These are phyloP conservation scores for Orestias chungarensis DNA, from an alignment of 2,797 vertebrate genomes.

Conservation along the genomic window DNA sequence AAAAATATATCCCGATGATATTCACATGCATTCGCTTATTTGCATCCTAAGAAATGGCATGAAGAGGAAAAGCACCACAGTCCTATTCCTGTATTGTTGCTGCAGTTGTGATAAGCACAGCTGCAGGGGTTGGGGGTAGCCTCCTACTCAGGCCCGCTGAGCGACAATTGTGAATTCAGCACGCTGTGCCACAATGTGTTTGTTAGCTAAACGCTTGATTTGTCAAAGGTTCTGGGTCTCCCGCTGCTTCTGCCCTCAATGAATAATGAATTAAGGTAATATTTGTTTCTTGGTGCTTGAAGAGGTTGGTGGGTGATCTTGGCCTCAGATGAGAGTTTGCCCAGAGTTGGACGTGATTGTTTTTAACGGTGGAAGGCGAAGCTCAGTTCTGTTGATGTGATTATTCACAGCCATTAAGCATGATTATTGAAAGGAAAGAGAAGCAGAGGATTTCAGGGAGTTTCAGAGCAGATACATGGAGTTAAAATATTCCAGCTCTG, in stretches of 20 bases:
- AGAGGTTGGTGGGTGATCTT: constrained; percentile 69
- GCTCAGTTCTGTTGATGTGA: constrained; percentile 19
- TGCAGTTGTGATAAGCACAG: constrained; percentile 66
- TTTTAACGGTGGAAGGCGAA: constrained; percentile 39
- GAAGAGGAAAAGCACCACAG: constrained; percentile 45
- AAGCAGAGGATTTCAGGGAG: constrained; percentile 14
- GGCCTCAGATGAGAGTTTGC: constrained; percentile 66
- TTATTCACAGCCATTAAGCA: constrained; percentile 26
- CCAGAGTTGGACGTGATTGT: constrained; percentile 39
- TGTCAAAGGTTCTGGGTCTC: constrained; percentile 63
- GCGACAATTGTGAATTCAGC: constrained; percentile 61
- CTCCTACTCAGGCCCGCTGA: constrained; percentile 66
- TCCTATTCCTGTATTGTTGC: constrained; percentile 52
- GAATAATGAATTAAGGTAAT: constrained; percentile 76
- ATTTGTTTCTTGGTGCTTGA: constrained; percentile 60
- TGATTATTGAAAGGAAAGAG: constrained; percentile 25
- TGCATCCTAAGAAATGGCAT: constrained; percentile 44
- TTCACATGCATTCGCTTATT: constrained; percentile 13
- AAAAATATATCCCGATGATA: constrained; percentile 12
- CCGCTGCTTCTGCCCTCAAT: constrained; percentile 63
- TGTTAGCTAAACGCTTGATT: constrained; percentile 75
- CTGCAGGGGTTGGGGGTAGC: constrained; percentile 67
- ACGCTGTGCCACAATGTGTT: constrained; percentile 64
- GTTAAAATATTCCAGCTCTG: constrained; percentile 22
- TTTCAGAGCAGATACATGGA: not conserved